Evolutionary conservation across 2,888 invertebrate species (phyloP), one percentile per base, ranked within the genome.

Genomic region (Luperina testacea): DNA sequence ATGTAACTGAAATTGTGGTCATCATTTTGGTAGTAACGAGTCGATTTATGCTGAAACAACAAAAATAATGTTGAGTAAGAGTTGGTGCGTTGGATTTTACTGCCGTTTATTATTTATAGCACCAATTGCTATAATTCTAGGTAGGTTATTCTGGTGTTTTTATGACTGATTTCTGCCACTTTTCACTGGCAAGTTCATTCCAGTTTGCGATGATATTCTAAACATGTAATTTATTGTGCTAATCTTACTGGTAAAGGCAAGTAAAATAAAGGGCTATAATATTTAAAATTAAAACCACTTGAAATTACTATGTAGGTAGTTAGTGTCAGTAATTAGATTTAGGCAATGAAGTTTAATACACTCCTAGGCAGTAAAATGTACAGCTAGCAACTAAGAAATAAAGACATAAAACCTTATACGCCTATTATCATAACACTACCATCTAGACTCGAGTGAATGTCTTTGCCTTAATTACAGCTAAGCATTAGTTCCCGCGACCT

Each of bases 331-430:
- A 42, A 17, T 38, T 1, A 48, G 42, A 48, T 42, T 45, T 38
- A 0, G 38, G 45, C 27, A 59, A 57, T 27, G 7, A 63, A 53
- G 9, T 1, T 45, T 53, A 42, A 27, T 45, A 67, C 17, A 65
- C 38, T 57, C 64, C n/a, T 51, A 20, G 15, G 20, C n/a, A 57
- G 57, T 61, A 61, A 17, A 11, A 13, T 5, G n/a, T 61, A 57
- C 59, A 11, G 20, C 32, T 51, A 42, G 17, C 24, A 32, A 24
- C 53, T 53, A 42, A 64, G 48, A 64, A 59, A 71, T 71, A 27
- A 27, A 72, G 42, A 72, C 71, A 61, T 75, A 53, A 68, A 85
- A 64, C 63, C 42, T 67, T 61, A 76, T n/a, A 42, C 32, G 20
- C 24, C 48, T 57, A 71, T 86, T 42, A 64, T 53, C 63, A 72